phyloP scores from a whole-genome alignment of 92 coral and sea anemone genomes.

The Scolanthus callimorphus region DNA sequence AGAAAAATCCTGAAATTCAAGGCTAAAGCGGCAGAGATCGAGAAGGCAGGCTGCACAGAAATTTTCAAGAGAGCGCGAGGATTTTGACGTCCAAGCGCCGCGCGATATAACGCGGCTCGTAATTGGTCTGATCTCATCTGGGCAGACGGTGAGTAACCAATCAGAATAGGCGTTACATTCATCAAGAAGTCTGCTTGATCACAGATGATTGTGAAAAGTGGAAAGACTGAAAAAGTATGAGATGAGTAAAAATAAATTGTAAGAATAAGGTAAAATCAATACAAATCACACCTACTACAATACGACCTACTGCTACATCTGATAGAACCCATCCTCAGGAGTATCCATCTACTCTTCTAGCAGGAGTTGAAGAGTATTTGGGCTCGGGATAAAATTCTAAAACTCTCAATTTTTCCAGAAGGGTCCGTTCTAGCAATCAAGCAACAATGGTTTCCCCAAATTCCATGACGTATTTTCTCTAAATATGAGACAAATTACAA shows the following conservation, averaged over 20 bases:
- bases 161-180: neutral
- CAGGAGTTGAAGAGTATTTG: neutral
- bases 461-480: too few relatives aligned
- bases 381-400: constrained; percentile 24
- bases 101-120: constrained; percentile 7
- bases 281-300: too few relatives aligned
- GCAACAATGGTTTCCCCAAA: too few relatives aligned
- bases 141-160: constrained; percentile 2
- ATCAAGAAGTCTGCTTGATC: neutral
- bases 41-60: neutral
- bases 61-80: neutral
- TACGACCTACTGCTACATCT: too few relatives aligned
- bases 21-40: neutral
- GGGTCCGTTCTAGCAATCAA: too few relatives aligned
- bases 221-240: too few relatives aligned
- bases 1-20: neutral
- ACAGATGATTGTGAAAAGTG: neutral
- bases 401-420: too few relatives aligned
- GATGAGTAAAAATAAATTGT: neutral
- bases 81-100: constrained; percentile 27
- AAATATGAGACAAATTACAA: too few relatives aligned
- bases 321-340: too few relatives aligned
- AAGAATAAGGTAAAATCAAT: too few relatives aligned
- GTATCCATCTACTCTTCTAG: neutral
- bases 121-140: constrained; percentile 17